Percentiles rank a stretch among this genome's conserved stretches.
Evolutionary conservation across 2,888 invertebrate species (phyloP).

Genomic region (Drosophila conformis): DNA sequence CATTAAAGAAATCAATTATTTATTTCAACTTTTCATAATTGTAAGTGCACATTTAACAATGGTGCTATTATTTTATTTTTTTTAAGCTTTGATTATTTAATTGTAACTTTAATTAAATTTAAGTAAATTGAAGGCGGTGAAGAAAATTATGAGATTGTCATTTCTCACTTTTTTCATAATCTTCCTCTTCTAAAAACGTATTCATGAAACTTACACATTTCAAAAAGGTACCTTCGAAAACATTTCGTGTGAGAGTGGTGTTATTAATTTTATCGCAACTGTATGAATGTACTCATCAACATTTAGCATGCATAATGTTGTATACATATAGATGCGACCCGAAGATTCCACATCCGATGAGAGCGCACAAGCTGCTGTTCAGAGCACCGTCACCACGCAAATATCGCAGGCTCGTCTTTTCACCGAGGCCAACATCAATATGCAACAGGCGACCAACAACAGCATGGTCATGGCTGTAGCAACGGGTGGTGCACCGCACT

Average conservation of each 20-base stretch:
- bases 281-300: background rate
- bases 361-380: constrained; percentile 84
- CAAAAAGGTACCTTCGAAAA: background rate
- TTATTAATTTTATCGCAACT: background rate
- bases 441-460: constrained; percentile 82
- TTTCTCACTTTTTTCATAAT: background rate
- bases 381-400: constrained; percentile 85
- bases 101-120: background rate
- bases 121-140: background rate
- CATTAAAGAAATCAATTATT: background rate
- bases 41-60: background rate
- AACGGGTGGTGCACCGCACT: constrained; percentile 25
- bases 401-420: constrained; percentile 84
- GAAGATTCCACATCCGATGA: constrained; percentile 85
- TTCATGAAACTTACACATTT: background rate
- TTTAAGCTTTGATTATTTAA: background rate
- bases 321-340: constrained; percentile 77
- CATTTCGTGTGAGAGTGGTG: background rate
- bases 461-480: constrained; percentile 70
- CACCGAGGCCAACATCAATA: constrained; percentile 76
- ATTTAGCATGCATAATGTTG: background rate
- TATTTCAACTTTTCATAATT: background rate
- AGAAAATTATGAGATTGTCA: background rate
- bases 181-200: background rate
- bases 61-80: background rate